A percentile compares a stretch with the other conserved stretches of the same genome.
These are phyloP conservation scores for Atta texana DNA, from an alignment of 1,140 invertebrate species.

Conservation along the genomic window DNA sequence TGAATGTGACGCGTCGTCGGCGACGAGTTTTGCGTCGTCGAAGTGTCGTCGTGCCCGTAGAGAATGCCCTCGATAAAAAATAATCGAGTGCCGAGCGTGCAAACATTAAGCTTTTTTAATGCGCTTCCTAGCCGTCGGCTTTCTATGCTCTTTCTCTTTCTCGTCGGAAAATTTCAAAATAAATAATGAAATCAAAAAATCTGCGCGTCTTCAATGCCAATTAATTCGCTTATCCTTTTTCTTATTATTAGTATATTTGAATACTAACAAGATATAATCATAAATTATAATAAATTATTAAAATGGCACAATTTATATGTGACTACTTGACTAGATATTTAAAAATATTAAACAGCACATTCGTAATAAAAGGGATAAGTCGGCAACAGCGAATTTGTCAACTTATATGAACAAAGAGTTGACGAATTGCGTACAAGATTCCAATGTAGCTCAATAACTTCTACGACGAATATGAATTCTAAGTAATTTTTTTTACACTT, in stretches of 20 bases:
- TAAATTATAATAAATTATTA: conserved; percentile 16
- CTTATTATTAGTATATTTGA: neutral
- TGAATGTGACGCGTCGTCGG: conserved; percentile 77
- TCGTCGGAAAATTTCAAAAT: conserved; percentile 13
- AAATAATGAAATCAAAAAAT: neutral
- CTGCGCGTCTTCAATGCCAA: neutral
- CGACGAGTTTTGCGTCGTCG: conserved; percentile 69
- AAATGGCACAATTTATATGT: conserved; percentile 1
- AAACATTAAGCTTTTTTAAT: conserved; percentile 76
- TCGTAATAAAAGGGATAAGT: neutral
- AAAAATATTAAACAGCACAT: conserved; percentile 10
- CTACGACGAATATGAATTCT: neutral
- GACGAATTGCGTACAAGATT: neutral
- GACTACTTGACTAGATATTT: conserved; percentile 1
- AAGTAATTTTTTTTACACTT: conserved; percentile 1
- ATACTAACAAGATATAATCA: neutral
- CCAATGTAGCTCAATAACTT: neutral
- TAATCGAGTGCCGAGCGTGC: conserved; percentile 70
- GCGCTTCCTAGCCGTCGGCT: conserved; percentile 75
- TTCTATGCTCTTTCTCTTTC: conserved; percentile 41
- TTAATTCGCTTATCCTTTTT: conserved; percentile 25
- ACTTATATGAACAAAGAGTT: conserved; percentile 5
- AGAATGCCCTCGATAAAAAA: conserved; percentile 67
- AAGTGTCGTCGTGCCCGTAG: conserved; percentile 74
- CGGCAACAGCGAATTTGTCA: neutral